A percentile compares a stretch with the other conserved stretches of the same genome.
Evolutionary conservation across 2,113 vertebrate species (phyloP).

Genomic region (Felis catus): DNA sequence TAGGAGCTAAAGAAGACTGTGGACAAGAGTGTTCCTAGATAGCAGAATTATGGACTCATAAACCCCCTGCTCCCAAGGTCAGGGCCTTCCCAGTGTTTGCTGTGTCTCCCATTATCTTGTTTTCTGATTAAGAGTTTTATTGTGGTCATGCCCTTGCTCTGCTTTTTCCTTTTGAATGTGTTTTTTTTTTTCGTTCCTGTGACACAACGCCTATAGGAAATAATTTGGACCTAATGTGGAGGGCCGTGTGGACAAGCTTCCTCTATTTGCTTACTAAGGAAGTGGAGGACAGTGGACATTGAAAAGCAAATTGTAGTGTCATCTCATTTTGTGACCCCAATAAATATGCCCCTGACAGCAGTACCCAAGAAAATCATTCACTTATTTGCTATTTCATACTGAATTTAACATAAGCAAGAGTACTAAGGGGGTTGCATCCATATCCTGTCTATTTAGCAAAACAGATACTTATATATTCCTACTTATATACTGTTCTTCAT

Average conservation of each 20-base stretch:
- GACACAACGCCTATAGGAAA: not conserved
- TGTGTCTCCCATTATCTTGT: not conserved
- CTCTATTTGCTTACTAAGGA: not conserved
- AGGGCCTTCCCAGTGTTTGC: not conserved
- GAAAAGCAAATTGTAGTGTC: not conserved
- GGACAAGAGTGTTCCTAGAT: not conserved
- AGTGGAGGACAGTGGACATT: not conserved
- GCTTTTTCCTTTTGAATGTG: not conserved
- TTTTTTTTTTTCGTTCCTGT: not conserved
- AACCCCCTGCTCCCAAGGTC: not conserved
- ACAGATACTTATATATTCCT: not conserved
- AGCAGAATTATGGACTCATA: not conserved
- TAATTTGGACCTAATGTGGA: no score
- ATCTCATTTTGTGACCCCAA: not conserved
- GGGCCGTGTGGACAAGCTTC: not conserved
- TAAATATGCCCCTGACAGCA: not conserved
- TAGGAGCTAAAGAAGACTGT: not conserved
- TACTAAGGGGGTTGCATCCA: not conserved
- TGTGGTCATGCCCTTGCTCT: not conserved
- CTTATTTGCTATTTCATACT: not conserved
- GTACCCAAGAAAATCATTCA: not conserved
- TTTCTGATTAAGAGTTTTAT: not conserved
- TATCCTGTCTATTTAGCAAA: not conserved
- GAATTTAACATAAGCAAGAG: not conserved
- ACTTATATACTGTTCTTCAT: not conserved